Percentiles rank a stretch among this genome's conserved stretches.
Conservation (phyloP, 2,113 vertebrate species). For the Peucedramus taeniatus region DNA sequence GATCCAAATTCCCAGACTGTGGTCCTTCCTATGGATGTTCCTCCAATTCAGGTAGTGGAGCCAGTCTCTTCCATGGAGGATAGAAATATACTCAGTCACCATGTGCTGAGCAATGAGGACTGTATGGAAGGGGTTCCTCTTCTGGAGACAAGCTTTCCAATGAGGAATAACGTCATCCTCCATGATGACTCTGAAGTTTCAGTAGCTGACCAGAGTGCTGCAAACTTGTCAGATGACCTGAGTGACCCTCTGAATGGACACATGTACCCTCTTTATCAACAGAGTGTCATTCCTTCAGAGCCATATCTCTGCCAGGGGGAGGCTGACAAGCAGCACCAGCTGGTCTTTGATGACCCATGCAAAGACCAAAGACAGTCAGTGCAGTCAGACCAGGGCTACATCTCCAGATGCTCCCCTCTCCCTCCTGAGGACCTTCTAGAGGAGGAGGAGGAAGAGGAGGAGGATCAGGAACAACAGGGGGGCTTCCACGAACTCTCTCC, state of each 20-base stretch:
- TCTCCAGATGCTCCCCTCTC: slow-evolving; percentile 79
- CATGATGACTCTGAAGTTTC: not conserved
- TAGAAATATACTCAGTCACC: not conserved
- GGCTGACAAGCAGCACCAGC: slow-evolving; percentile 32
- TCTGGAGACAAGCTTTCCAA: not conserved
- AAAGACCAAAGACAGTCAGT: slow-evolving; percentile 74
- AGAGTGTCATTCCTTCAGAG: slow-evolving; percentile 4
- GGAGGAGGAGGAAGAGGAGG: slow-evolving; percentile 7
- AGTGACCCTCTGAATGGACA: slow-evolving; percentile 39
- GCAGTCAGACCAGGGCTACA: slow-evolving; percentile 90
- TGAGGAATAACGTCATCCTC: slow-evolving; percentile 41
- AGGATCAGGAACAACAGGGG: not conserved
- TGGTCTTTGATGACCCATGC: slow-evolving; percentile 44
- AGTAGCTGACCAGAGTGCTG: not conserved
- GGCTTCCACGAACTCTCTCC: slow-evolving; percentile 11
- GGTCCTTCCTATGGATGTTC: not conserved
- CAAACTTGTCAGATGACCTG: not conserved
- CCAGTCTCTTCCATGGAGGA: not conserved
- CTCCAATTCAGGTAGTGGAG: not conserved
- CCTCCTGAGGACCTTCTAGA: slow-evolving; percentile 47
- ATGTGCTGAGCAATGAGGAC: slow-evolving; percentile 7
- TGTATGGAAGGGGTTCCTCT: slow-evolving; percentile 55
- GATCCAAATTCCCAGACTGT: not conserved
- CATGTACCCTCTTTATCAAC: slow-evolving; percentile 55
- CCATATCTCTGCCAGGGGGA: not conserved